Percentiles rank a stretch among this genome's conserved stretches.
These are phyloP conservation scores for Cryptoblepharus egeriae DNA, from an alignment of 2,797 vertebrate species.

Conservation along the genomic window DNA sequence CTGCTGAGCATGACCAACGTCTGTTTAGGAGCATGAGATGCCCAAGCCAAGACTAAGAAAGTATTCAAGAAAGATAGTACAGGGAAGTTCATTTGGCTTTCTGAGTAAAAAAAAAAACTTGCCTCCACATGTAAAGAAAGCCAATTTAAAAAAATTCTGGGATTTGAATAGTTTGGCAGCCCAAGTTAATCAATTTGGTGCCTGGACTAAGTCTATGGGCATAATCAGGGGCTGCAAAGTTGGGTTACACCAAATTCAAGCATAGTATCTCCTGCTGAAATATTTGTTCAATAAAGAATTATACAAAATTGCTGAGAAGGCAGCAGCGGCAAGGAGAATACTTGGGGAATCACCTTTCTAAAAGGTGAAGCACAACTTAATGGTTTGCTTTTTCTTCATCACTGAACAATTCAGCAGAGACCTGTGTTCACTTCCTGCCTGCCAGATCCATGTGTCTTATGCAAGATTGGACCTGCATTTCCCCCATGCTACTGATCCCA, in stretches of 20 bases:
- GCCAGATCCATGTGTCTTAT: neutral
- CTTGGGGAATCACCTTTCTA: neutral
- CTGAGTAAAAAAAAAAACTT: constrained; percentile 31
- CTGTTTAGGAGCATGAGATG: constrained; percentile 47
- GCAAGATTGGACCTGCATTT: neutral
- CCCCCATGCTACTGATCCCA: neutral
- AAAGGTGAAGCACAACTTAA: no score
- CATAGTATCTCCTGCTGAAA: neutral
- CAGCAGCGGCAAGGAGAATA: neutral
- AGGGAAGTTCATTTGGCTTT: constrained; percentile 33
- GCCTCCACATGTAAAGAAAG: constrained; percentile 25
- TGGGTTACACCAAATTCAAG: neutral
- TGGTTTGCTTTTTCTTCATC: neutral
- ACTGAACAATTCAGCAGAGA: neutral
- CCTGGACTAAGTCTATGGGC: neutral
- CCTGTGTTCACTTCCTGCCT: neutral
- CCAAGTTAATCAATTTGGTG: neutral
- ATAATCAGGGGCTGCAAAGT: neutral
- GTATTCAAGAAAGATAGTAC: constrained; percentile 33
- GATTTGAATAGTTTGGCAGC: neutral
- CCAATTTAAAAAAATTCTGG: neutral
- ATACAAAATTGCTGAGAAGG: no score
- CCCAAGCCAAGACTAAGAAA: constrained; percentile 51
- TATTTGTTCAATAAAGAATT: neutral
- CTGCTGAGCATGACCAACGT: constrained; percentile 58